These are phyloP conservation scores for Tor tambroides DNA, from an alignment of 2,113 vertebrate species.

Conservation along the genomic window DNA sequence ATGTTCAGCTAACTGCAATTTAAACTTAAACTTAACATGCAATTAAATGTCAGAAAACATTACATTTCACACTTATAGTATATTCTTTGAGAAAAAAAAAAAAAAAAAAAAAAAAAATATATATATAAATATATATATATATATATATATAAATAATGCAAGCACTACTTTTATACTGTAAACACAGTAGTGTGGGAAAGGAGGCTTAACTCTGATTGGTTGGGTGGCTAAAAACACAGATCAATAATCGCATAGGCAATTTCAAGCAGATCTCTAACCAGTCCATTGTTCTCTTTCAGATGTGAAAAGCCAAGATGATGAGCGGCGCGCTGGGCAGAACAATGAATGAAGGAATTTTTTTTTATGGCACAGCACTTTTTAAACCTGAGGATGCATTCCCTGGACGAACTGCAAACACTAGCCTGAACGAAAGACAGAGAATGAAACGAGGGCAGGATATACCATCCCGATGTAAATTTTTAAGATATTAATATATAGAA, in stretches of 20 bases:
- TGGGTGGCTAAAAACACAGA: background rate
- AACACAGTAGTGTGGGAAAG: background rate
- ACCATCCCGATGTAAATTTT: conserved; percentile 61
- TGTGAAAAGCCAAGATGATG: conserved; percentile 94
- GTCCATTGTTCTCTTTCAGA: conserved; percentile 70
- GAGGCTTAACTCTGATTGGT: background rate
- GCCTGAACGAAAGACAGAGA: conserved; percentile 38
- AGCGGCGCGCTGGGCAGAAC: conserved; percentile 63
- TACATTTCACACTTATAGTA: background rate
- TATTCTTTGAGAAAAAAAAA: background rate
- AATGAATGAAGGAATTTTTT: conserved; percentile 84
- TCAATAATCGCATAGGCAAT: background rate
- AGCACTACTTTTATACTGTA: background rate
- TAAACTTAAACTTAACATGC: background rate
- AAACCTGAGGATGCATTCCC: conserved; percentile 88
- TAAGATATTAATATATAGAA: conserved; percentile 56
- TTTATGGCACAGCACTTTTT: conserved; percentile 87
- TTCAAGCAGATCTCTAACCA: conserved; percentile 37
- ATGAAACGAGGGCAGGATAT: conserved; percentile 18
- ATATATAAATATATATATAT: too few relatives aligned
- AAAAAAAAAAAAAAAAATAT: too few relatives aligned
- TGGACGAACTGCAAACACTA: conserved; percentile 70
- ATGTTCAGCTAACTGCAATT: too few relatives aligned
- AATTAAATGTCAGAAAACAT: background rate
- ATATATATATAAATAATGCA: too few relatives aligned